Conservation (phyloP, 1,140 invertebrate species). For the Centruroides vittatus region DNA sequence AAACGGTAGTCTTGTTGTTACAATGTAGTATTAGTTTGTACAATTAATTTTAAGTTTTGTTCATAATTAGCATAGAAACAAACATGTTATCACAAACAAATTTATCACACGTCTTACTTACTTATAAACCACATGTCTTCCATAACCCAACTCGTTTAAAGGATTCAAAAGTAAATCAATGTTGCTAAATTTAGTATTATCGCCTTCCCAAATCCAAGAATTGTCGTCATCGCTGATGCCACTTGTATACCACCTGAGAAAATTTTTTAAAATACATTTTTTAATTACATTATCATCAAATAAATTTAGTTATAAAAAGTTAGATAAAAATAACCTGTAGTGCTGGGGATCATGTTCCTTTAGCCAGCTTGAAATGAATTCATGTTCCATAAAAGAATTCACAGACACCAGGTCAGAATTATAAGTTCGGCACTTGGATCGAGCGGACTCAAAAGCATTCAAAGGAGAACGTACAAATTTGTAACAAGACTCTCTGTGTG, state of each 20-base stretch:
- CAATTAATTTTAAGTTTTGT: too few relatives aligned
- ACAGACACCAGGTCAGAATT: conserved; percentile 59
- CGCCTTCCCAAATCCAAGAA: conserved; percentile 69
- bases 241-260: conserved; percentile 60
- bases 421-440: conserved; percentile 60
- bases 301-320: not conserved
- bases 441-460: conserved; percentile 57
- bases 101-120: conserved; percentile 19
- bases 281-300: not conserved
- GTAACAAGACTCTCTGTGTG: conserved; percentile 62
- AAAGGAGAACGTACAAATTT: conserved; percentile 72
- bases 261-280: not conserved
- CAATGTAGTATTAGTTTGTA: too few relatives aligned
- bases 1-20: too few relatives aligned
- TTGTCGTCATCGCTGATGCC: conserved; percentile 52
- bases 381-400: conserved; percentile 68
- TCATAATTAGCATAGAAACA: too few relatives aligned
- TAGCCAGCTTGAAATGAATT: conserved; percentile 62
- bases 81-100: too few relatives aligned
- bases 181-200: conserved; percentile 54
- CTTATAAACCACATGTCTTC: conserved; percentile 45
- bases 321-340: conserved; percentile 27
- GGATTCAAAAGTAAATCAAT: conserved; percentile 70
- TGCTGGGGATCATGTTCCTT: conserved; percentile 67
- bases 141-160: conserved; percentile 30